Percentiles rank a stretch among this genome's conserved stretches.
Evolutionary conservation across 1,140 invertebrate genomes (phyloP).

Genomic region (Penaeus chinensis): DNA sequence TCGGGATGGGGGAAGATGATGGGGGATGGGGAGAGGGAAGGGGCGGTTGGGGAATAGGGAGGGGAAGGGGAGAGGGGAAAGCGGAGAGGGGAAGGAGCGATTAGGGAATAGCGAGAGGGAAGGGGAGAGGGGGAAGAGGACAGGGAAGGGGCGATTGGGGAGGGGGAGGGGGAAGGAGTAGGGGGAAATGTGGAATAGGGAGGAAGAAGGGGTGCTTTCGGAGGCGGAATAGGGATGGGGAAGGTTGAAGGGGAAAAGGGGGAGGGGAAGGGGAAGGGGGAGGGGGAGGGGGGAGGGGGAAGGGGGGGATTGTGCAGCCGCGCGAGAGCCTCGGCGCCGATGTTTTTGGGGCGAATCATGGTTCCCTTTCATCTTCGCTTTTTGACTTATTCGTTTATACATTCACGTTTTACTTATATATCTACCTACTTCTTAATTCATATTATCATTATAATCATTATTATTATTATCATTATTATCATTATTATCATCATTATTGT

Average conservation of each 20-base stretch:
- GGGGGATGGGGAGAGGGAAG: background rate
- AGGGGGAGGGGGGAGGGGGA: background rate
- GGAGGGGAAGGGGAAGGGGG: background rate
- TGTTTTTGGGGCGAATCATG: too few species aligned
- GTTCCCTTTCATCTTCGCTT: background rate
- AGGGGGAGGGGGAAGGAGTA: background rate
- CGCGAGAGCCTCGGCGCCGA: too few species aligned
- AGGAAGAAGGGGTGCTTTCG: background rate
- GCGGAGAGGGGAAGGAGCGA: background rate
- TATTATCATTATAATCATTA: too few species aligned
- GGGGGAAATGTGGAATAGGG: background rate
- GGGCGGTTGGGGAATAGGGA: background rate
- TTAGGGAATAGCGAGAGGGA: too few species aligned
- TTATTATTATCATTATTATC: too few species aligned
- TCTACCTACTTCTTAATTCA: background rate
- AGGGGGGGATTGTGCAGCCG: background rate
- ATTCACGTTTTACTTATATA: conserved; percentile 12
- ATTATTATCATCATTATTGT: too few species aligned
- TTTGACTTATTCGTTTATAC: background rate
- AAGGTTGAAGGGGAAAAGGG: background rate
- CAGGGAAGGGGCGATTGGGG: background rate
- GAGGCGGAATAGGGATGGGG: background rate
- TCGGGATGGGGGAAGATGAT: background rate
- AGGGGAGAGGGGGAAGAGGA: background rate
- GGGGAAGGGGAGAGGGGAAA: background rate